phyloP scores from a whole-genome alignment of 2,113 vertebrate genomes.

The Apodemus sylvaticus region DNA sequence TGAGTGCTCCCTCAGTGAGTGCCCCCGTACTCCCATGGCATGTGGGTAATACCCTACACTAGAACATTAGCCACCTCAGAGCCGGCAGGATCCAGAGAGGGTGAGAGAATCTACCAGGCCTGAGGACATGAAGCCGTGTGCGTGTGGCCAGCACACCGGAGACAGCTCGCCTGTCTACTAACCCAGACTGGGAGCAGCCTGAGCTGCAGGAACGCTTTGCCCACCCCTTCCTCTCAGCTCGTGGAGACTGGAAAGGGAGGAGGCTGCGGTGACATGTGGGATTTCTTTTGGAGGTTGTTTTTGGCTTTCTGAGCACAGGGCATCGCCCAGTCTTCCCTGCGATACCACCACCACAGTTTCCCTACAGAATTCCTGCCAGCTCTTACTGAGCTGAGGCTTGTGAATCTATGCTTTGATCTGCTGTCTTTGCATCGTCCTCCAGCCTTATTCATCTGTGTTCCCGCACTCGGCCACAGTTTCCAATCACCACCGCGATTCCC shows the following conservation, averaged over 20 bases:
- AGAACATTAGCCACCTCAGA: neutral
- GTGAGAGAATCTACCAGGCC: neutral
- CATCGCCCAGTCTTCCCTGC: neutral
- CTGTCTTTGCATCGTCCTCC: neutral
- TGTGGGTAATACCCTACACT: neutral
- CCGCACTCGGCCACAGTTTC: too few relatives aligned
- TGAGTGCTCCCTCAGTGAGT: too few relatives aligned
- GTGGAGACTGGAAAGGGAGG: neutral
- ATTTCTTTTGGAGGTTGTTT: neutral
- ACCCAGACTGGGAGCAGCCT: neutral
- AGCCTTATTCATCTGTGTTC: accelerated
- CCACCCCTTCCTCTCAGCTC: too few relatives aligned
- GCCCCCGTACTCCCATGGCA: neutral
- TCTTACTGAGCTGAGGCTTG: neutral
- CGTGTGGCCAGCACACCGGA: neutral
- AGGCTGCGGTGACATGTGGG: neutral
- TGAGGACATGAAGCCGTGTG: too few relatives aligned
- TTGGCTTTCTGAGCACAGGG: neutral
- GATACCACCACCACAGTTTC: neutral
- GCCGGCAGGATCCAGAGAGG: neutral
- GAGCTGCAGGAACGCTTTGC: neutral
- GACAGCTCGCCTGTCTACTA: neutral
- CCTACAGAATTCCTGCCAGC: neutral
- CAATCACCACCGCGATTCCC: neutral
- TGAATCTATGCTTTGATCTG: neutral